Evolutionary conservation across 2,113 vertebrate species (phyloP).

Genomic region (Bubo blakistoni): DNA sequence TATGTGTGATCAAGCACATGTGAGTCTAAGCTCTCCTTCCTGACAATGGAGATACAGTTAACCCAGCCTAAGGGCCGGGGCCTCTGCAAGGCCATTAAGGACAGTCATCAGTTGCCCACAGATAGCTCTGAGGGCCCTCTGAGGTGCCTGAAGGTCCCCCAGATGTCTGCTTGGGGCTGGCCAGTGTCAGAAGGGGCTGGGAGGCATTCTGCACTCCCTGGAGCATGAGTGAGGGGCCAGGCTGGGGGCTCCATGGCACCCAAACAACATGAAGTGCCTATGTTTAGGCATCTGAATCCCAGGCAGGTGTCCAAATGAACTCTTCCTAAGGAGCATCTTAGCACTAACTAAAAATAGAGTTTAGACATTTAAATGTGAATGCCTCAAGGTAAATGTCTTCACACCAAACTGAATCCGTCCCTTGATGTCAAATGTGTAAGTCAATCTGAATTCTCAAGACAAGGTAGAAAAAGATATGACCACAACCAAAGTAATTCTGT

Average conservation of each 20-base stretch:
- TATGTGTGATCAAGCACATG: neutral
- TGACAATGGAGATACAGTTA: neutral
- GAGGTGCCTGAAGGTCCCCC: neutral
- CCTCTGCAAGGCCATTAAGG: neutral
- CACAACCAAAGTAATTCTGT: neutral
- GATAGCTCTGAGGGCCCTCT: neutral
- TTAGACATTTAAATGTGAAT: neutral
- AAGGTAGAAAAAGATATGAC: neutral
- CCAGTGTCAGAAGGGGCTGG: neutral
- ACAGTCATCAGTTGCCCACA: neutral
- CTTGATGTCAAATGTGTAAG: neutral
- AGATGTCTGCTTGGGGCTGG: neutral
- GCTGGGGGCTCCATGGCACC: neutral
- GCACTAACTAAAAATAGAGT: neutral
- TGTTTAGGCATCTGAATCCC: neutral
- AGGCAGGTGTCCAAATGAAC: neutral
- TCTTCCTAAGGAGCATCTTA: neutral
- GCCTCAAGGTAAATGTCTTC: neutral
- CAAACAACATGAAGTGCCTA: fast-evolving
- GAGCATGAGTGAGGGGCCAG: neutral
- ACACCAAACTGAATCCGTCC: neutral
- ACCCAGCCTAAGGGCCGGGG: neutral
- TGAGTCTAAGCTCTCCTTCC: neutral
- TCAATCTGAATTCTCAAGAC: neutral
- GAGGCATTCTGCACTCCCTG: neutral